These are phyloP conservation scores for Tinamus major DNA, from an alignment of 2,797 vertebrate genomes.

Conservation along the genomic window DNA sequence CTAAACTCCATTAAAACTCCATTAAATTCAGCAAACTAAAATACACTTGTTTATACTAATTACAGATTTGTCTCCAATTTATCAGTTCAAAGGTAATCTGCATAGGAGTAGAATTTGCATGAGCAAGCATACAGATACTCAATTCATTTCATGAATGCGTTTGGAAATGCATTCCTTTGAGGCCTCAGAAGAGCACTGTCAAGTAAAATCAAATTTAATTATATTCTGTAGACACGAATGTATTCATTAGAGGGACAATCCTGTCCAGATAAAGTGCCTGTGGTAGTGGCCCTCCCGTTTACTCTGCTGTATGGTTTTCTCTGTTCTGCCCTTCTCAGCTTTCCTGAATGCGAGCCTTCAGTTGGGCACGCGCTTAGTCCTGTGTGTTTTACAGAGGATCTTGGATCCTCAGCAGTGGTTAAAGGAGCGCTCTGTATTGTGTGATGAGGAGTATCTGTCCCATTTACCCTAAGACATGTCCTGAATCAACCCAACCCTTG, in stretches of 20 bases:
- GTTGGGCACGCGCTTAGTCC: background rate
- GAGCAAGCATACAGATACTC: background rate
- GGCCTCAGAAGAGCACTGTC: background rate
- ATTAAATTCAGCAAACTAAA: background rate
- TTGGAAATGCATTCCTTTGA: background rate
- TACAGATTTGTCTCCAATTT: background rate
- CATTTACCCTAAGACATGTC: background rate
- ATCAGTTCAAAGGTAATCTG: background rate
- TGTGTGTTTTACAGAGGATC: background rate
- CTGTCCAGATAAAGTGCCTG: background rate
- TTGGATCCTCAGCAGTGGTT: background rate
- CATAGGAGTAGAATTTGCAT: background rate
- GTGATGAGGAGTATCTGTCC: background rate
- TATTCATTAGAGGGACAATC: background rate
- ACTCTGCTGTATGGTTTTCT: background rate
- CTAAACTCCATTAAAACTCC: background rate
- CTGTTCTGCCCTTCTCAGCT: background rate
- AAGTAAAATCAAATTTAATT: conserved; percentile 3
- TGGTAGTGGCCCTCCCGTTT: background rate
- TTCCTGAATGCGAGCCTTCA: background rate
- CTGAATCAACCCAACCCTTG: background rate
- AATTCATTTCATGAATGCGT: background rate
- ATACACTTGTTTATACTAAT: background rate
- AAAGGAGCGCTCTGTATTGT: background rate
- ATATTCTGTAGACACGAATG: background rate